Base-by-base conservation (phyloP, 2,888 invertebrate genomes). In the Stenichneumon culpator region DNA sequence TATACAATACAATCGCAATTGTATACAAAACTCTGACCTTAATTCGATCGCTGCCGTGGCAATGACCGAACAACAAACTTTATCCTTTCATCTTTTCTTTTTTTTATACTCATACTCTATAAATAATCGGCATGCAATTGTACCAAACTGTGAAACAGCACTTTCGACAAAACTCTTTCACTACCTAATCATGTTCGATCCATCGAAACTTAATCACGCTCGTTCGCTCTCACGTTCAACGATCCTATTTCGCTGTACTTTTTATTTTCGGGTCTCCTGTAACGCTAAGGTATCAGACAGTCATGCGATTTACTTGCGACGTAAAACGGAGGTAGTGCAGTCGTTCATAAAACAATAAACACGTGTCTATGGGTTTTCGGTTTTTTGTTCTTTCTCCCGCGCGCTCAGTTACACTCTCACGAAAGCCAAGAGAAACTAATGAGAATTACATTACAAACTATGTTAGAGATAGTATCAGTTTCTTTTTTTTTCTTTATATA, bases 1-100 rank as follows among this genome's bases (percentile, higher is more conserved):
- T 74, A 79, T 82, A 81, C 83, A 85, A 87, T 86, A 83, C 68
- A 75, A 79, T 83, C 80, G 83, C 79, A 83, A 83, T 83, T 83
- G 85, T 85, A 85, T 57, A 73, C 44, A 84, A 85, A 83, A 79
- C 79, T 69, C 54, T 72, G 85, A 57, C 67, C 74, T 67, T 69
- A 79, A 79, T 67, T 72, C n/a, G 73, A 50, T 28, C 74, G 57
- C 60, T 65, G 57, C 65, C 52, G 63, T 74, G 70, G 79, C 83
- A 65, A 85, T 86, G 63, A 79, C 44, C 65, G 70, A 70, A 74
- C 50, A 77, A 79, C 57, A 36, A 74, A 63, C 60, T 32, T 79
- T 54, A 14, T 69, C 36, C 44, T 70, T 67, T 72, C 36, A 63
- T 67, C 72, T 72, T 63, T 68, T 74, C 60, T 74, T 47, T 54